A percentile compares a stretch with the other conserved stretches of the same genome.
Evolutionary conservation across 1,140 invertebrate genomes (phyloP).

Genomic region (Streblospio benedicti): DNA sequence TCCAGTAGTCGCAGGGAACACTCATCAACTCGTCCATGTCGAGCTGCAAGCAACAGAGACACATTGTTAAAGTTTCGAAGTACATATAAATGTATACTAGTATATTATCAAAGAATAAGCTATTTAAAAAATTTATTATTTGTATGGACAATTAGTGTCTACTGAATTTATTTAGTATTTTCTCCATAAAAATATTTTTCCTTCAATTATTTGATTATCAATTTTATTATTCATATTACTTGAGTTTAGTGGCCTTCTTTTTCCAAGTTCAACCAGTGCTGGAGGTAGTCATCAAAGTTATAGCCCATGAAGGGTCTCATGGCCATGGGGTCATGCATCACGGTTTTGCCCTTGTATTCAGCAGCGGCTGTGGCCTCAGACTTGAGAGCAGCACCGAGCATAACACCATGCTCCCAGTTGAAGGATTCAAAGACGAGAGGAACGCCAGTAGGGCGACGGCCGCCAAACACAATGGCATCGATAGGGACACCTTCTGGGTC

Average conservation of each 20-base stretch:
- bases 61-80: conserved; percentile 26
- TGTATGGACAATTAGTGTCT: not conserved
- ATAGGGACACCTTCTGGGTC: conserved; percentile 70
- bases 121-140: not conserved
- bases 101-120: not conserved
- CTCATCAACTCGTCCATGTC: conserved; percentile 69
- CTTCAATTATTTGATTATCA: too few species aligned
- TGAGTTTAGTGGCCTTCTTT: too few species aligned
- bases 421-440: conserved; percentile 87
- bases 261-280: conserved; percentile 84
- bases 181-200: too few species aligned
- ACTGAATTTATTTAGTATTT: too few species aligned
- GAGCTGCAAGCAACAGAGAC: conserved; percentile 7
- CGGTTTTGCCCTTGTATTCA: conserved; percentile 82
- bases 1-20: conserved; percentile 85
- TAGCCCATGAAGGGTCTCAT: conserved; percentile 99
- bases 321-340: conserved; percentile 99
- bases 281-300: conserved; percentile 92
- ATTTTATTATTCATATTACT: too few species aligned
- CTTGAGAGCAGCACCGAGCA: conserved; percentile 85
- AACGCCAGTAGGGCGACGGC: conserved; percentile 81
- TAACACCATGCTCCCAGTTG: conserved; percentile 92
- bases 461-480: conserved; percentile 92
- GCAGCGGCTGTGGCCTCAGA: conserved; percentile 97
- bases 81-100: not conserved